These are phyloP conservation scores for Myotis yumanensis DNA, from an alignment of 2,113 vertebrate species.

Conservation along the genomic window DNA sequence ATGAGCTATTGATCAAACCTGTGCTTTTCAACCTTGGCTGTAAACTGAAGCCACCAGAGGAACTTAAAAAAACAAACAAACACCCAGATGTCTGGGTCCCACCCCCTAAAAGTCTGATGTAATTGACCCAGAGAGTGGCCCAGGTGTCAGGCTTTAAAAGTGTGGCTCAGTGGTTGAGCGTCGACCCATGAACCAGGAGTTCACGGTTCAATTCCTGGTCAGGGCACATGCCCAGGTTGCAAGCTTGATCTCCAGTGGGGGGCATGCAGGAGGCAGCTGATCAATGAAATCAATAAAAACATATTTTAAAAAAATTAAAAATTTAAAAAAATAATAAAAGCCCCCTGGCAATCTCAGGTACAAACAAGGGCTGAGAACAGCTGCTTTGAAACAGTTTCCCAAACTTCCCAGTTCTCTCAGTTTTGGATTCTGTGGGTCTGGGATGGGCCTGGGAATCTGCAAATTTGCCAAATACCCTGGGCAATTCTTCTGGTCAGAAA, in stretches of 20 bases:
- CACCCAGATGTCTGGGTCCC: not conserved
- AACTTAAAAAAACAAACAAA: not conserved
- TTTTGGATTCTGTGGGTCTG: not conserved
- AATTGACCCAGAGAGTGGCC: not conserved
- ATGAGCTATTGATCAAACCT: not conserved
- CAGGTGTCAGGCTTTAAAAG: not conserved
- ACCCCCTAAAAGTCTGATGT: not conserved
- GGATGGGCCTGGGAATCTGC: not conserved
- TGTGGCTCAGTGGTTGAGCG: too few relatives aligned
- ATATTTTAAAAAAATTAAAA: too few relatives aligned
- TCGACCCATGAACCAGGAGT: too few relatives aligned
- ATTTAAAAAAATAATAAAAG: not conserved
- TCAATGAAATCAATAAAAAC: too few relatives aligned
- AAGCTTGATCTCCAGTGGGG: too few relatives aligned
- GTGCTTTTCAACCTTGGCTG: not conserved
- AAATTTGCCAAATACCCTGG: not conserved
- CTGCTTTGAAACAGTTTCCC: not conserved
- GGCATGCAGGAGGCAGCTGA: too few relatives aligned
- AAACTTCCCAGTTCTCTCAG: not conserved
- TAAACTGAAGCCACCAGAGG: not conserved
- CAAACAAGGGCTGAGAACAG: not conserved
- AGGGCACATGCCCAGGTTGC: too few relatives aligned
- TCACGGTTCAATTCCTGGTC: too few relatives aligned
- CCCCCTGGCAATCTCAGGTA: not conserved
- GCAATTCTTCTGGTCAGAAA: not conserved